phyloP scores from a whole-genome alignment of 2,113 vertebrate genomes.

The Phyllopteryx taeniolatus region DNA sequence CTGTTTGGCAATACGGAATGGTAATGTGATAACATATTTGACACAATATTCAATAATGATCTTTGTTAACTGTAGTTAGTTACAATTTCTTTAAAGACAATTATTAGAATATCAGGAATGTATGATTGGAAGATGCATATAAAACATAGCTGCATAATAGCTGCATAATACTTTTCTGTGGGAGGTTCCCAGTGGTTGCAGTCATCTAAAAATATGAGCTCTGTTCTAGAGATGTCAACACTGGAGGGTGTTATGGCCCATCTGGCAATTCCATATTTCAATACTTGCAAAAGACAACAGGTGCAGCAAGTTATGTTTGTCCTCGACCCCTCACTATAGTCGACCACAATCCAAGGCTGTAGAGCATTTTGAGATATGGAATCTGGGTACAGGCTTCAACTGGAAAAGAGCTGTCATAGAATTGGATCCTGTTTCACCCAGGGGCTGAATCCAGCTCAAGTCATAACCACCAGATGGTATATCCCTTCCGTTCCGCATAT shows the following conservation, averaged over 20 bases:
- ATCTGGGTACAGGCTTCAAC: constrained; percentile 1
- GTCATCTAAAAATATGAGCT: constrained; percentile 14
- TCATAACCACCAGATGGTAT: constrained; percentile 5
- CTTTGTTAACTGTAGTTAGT: no score
- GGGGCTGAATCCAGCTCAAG: constrained; percentile 9
- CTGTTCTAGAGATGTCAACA: constrained; percentile 26
- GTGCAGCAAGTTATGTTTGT: constrained; percentile 56
- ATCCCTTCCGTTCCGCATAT: no score
- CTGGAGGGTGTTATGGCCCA: not conserved
- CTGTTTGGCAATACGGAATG: not conserved
- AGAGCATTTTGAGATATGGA: constrained; percentile 12
- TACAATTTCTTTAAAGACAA: not conserved
- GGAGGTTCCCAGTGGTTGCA: not conserved
- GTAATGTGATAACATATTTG: not conserved
- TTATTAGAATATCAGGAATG: not conserved
- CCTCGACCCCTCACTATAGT: not conserved
- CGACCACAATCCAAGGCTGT: not conserved
- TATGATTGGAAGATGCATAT: not conserved
- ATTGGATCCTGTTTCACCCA: constrained; percentile 20
- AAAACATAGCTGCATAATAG: not conserved
- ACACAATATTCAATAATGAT: not conserved
- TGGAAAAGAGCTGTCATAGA: constrained; percentile 21
- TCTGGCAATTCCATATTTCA: not conserved
- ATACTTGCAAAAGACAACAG: constrained; percentile 55
- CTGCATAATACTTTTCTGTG: not conserved